Evolutionary conservation across 2,888 invertebrate species (phyloP).

Genomic region (Masnerella sp.): DNA sequence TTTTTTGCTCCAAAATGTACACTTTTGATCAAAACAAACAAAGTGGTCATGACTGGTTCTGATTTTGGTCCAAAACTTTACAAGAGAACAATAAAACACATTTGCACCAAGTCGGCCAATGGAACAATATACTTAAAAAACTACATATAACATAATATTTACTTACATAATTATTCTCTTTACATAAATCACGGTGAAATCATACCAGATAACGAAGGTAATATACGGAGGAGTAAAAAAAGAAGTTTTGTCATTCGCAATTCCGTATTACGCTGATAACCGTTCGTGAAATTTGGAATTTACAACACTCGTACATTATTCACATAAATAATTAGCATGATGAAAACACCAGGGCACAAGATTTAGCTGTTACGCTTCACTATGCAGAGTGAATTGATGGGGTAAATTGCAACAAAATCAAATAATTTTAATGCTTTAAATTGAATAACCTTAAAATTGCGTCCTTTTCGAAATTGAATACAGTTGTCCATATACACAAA

Average conservation of each 20-base stretch:
- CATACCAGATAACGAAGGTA: slow-evolving; percentile 61
- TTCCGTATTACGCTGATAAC: slow-evolving; percentile 31
- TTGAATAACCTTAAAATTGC: slow-evolving; percentile 55
- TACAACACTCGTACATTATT: slow-evolving; percentile 49
- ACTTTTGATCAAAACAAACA: neutral
- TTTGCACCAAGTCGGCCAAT: neutral
- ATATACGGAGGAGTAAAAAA: slow-evolving; percentile 29
- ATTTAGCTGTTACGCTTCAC: slow-evolving; percentile 9
- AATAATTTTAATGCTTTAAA: slow-evolving; percentile 48
- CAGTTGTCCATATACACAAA: slow-evolving; percentile 52
- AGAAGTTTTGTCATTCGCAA: slow-evolving; percentile 38
- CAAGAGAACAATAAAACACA: neutral
- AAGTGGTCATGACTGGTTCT: neutral
- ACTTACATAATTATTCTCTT: slow-evolving; percentile 67
- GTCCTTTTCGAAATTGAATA: slow-evolving; percentile 54
- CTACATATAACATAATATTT: slow-evolving; percentile 33
- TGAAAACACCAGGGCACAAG: slow-evolving; percentile 28
- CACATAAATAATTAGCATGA: slow-evolving; percentile 40
- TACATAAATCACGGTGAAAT: slow-evolving; percentile 60
- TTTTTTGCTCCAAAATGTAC: no score
- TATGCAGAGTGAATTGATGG: slow-evolving; percentile 11
- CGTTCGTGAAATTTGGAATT: slow-evolving; percentile 33
- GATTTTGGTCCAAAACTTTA: neutral
- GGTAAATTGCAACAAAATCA: slow-evolving; percentile 23
- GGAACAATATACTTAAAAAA: slow-evolving; percentile 10